Base-by-base conservation (phyloP, 1,140 invertebrate species). In the Drosophila sturtevanti region DNA sequence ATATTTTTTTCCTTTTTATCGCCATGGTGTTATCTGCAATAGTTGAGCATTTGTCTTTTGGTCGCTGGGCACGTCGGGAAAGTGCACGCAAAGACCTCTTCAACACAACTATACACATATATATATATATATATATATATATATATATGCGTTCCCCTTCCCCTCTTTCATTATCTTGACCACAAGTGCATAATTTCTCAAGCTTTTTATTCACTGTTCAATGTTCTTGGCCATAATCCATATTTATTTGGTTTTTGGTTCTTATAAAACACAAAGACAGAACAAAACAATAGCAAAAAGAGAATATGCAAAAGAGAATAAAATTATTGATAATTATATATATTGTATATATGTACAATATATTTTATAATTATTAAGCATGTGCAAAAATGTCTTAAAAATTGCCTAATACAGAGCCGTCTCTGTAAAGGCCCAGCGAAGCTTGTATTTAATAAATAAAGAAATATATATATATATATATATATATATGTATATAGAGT, bases 101-200 rank as follows among this genome's bases (percentile, higher is more conserved):
- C 37, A 38, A n/a, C 37, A n/a, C 37, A 31, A 31, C 27, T 24
- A 24, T 24, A 24, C 4, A 24, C 4, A 2, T 24, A 1, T 24
- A 2, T 24, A 24, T 24, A 24, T 24, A 24, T 6, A 10, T 35
- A 35, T 35, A 1, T 35, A 35, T 12, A 35, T 31, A 31, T 1
- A 35, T 35, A 35, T 12, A 35, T 35, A 35, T 11, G 16, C 41
- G 41, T 48, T 21, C 0, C 41, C 41, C 10, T 16, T 48, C 11
- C 0, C 41, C 41, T 3, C 41, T 48, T 31, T 31, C 16, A 10
- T 48, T 48, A 48, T 48, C 41, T 48, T 48, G 16, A 48, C 41
- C 41, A 48, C 41, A 48, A 48, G 41, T 48, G 41, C 41, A 48
- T 21, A 48, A 48, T 48, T 48, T 48, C 41, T 48, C 41, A 48